A percentile compares a stretch with the other conserved stretches of the same genome.
Evolutionary conservation across 2,797 vertebrate genomes (phyloP).

Genomic region (Cetoscarus ocellatus): DNA sequence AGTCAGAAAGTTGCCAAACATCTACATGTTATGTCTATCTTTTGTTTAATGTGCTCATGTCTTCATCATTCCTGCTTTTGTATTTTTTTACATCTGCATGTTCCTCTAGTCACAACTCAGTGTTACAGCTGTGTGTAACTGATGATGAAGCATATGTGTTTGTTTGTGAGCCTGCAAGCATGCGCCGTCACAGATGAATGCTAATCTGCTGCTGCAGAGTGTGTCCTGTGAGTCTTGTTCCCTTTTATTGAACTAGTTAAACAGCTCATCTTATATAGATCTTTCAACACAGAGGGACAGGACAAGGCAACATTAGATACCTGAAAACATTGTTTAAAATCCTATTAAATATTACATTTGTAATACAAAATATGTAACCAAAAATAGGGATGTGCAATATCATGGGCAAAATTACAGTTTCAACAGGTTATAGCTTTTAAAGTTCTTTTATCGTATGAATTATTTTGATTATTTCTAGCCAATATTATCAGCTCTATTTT

Average conservation of each 20-base stretch:
- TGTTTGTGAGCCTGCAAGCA: constrained; percentile 37
- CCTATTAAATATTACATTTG: too few relatives aligned
- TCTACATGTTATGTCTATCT: constrained; percentile 56
- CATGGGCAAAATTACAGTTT: too few relatives aligned
- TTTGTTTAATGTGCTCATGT: constrained; percentile 33
- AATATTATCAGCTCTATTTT: too few relatives aligned
- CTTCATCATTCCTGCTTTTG: constrained; percentile 47
- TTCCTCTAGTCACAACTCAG: constrained; percentile 38
- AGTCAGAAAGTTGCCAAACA: constrained; percentile 46
- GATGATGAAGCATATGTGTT: not conserved
- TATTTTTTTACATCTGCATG: constrained; percentile 67
- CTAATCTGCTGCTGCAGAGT: constrained; percentile 30
- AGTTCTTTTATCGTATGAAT: too few relatives aligned
- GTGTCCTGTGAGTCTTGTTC: constrained; percentile 25
- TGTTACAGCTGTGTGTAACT: constrained; percentile 27
- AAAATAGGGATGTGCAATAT: too few relatives aligned
- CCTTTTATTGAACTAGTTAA: constrained; percentile 13
- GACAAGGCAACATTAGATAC: not conserved
- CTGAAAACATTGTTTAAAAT: too few relatives aligned
- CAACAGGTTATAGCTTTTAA: too few relatives aligned
- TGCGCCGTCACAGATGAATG: constrained; percentile 36
- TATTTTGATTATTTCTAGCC: too few relatives aligned
- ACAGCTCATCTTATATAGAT: not conserved
- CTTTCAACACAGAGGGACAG: constrained; percentile 10
- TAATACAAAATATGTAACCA: too few relatives aligned